These are phyloP conservation scores for Chouioia cunea DNA, from an alignment of 2,888 invertebrate genomes.

Conservation along the genomic window DNA sequence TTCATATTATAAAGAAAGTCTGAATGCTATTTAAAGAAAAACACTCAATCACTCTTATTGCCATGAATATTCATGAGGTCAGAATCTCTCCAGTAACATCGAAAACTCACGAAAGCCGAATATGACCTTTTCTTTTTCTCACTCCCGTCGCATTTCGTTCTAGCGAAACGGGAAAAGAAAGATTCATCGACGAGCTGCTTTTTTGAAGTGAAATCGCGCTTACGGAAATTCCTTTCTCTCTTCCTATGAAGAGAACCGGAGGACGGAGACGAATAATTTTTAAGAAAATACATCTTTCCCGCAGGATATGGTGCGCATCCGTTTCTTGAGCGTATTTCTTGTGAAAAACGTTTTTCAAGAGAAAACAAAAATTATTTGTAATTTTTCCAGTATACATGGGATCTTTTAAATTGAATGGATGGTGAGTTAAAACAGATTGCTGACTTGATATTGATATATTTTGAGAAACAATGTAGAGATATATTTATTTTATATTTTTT, in stretches of 20 bases:
- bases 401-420: no score
- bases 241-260: conserved; percentile 19
- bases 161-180: conserved; percentile 38
- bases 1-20: no score
- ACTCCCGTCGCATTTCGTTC: conserved; percentile 23
- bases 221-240: conserved; percentile 28
- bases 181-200: conserved; percentile 41
- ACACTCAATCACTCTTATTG: no score
- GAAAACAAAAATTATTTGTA: conserved; percentile 21
- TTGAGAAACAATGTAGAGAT: no score
- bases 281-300: conserved; percentile 59
- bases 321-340: conserved; percentile 17
- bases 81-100: not conserved
- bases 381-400: conserved; percentile 5
- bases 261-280: conserved; percentile 56
- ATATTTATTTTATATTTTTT: no score
- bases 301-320: conserved; percentile 50
- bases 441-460: no score
- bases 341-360: conserved; percentile 26
- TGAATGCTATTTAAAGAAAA: no score
- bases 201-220: conserved; percentile 21
- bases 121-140: conserved; percentile 17
- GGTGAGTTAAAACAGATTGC: no score
- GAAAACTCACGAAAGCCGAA: conserved; percentile 19
- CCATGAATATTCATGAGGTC: no score